Evolutionary conservation across 2,797 vertebrate genomes (phyloP).

Genomic region (Notamacropus eugenii): DNA sequence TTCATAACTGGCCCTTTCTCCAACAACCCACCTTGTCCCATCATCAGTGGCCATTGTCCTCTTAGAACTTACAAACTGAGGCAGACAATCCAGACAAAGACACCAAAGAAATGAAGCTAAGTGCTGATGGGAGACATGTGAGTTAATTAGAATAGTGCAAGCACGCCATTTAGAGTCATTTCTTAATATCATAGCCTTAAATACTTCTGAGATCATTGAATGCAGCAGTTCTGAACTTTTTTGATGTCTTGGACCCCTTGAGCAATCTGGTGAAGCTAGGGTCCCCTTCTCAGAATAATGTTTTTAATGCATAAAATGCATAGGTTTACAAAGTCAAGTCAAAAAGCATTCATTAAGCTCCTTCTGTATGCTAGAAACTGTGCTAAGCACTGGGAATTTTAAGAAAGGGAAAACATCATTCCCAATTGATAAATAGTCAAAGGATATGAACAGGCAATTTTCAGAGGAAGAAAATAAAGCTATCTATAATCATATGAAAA

Average conservation of each 20-base stretch:
- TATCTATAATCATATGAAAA: no score
- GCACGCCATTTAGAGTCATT: not conserved
- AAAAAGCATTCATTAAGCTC: not conserved
- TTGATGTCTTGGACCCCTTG: not conserved
- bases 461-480: no score
- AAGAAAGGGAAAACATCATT: not conserved
- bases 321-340: not conserved
- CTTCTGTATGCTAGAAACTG: not conserved
- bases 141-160: not conserved
- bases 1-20: not conserved
- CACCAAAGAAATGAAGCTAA: not conserved
- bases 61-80: not conserved
- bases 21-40: not conserved
- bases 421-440: no score
- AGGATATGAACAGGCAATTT: no score
- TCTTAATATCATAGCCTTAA: not conserved
- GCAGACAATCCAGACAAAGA: not conserved
- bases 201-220: not conserved
- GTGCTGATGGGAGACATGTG: not conserved
- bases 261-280: not conserved
- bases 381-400: not conserved
- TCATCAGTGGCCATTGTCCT: not conserved
- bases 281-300: not conserved
- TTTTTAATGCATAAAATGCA: not conserved
- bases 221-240: not conserved